A percentile compares a stretch with the other conserved stretches of the same genome.
Evolutionary conservation across 2,888 invertebrate genomes (phyloP).

Genomic region (Abrostola tripartita): DNA sequence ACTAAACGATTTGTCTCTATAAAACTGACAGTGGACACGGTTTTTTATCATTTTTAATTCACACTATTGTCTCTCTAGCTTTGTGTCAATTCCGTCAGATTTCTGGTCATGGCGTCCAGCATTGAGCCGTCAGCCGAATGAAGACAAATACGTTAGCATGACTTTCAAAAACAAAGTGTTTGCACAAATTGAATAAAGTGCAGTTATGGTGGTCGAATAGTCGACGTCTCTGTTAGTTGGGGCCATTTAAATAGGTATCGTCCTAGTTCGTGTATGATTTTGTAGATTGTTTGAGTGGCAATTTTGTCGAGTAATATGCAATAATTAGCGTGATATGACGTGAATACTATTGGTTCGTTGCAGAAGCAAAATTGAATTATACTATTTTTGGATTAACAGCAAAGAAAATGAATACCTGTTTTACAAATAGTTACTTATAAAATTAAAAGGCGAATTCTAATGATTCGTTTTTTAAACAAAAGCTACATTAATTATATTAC

Average conservation of each 20-base stretch:
- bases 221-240: slow-evolving; percentile 44
- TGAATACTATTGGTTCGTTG: background rate
- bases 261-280: slow-evolving; percentile 6
- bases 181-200: slow-evolving; percentile 80
- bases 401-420: too few species aligned
- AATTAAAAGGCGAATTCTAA: too few species aligned
- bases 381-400: too few species aligned
- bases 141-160: slow-evolving; percentile 84
- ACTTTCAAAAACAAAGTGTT: slow-evolving; percentile 83
- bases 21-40: slow-evolving; percentile 49
- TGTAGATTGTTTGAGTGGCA: background rate
- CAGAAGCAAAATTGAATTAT: too few species aligned
- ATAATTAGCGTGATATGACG: background rate
- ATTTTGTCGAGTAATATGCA: background rate
- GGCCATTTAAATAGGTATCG: slow-evolving; percentile 36
- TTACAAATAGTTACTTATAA: too few species aligned
- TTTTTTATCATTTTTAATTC: slow-evolving; percentile 59
- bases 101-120: slow-evolving; percentile 73
- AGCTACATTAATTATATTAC: too few species aligned
- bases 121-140: slow-evolving; percentile 85
- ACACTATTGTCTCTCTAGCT: slow-evolving; percentile 50
- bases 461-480: too few species aligned
- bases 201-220: slow-evolving; percentile 49
- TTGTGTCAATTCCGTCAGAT: slow-evolving; percentile 70
- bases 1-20: slow-evolving; percentile 51